Evolutionary conservation across 2,888 invertebrate genomes (phyloP).

Genomic region (Acronicta leporina): DNA sequence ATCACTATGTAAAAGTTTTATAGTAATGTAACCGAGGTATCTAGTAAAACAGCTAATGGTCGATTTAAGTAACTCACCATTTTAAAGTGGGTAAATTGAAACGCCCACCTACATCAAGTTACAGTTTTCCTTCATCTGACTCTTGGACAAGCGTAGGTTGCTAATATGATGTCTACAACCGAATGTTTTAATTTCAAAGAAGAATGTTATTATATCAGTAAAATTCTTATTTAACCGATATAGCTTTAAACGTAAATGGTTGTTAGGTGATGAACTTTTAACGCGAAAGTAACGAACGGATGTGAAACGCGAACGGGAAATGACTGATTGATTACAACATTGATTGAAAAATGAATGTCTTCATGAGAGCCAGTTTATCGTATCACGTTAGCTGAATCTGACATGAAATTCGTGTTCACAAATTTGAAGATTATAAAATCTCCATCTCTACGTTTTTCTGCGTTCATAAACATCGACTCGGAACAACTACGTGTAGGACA

Average conservation of each 20-base stretch:
- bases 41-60: no score
- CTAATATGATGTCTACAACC: slow-evolving; percentile 11
- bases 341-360: slow-evolving; percentile 46
- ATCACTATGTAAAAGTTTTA: no score
- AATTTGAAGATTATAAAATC: no score
- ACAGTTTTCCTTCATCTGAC: slow-evolving; percentile 2
- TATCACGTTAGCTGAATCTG: slow-evolving; percentile 1
- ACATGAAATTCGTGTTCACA: slow-evolving; percentile 7
- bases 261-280: slow-evolving; percentile 42
- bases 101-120: slow-evolving; percentile 7
- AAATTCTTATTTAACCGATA: slow-evolving; percentile 10
- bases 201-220: slow-evolving; percentile 25
- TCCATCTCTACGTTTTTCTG: no score
- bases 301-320: slow-evolving; percentile 28
- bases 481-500: no score
- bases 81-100: neutral
- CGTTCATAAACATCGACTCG: no score
- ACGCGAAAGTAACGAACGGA: slow-evolving; percentile 45
- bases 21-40: no score
- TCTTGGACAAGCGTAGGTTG: slow-evolving; percentile 4
- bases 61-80: no score
- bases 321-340: slow-evolving; percentile 50
- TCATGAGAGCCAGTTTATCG: slow-evolving; percentile 16
- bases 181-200: slow-evolving; percentile 20
- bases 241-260: slow-evolving; percentile 13